phyloP scores from a whole-genome alignment of 2,113 vertebrate species.

The Platycercus adscitus region DNA sequence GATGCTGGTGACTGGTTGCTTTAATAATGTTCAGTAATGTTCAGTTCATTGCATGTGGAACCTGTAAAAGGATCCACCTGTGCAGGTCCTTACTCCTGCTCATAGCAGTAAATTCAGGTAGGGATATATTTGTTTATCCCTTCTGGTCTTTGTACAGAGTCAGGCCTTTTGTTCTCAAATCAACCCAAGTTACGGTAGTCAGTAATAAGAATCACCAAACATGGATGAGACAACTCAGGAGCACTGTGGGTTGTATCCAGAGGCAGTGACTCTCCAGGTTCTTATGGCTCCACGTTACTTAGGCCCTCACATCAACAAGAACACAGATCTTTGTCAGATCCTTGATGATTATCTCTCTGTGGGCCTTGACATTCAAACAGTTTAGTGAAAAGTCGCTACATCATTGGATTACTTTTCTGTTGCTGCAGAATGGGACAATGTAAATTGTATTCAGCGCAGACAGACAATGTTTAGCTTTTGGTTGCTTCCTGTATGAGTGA shows the following conservation, averaged over 20 bases:
- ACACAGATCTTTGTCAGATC: not conserved
- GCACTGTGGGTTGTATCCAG: not conserved
- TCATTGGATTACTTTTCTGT: not conserved
- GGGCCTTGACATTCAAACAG: not conserved
- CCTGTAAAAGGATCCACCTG: not conserved
- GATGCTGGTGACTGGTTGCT: not conserved
- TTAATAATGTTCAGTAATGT: not conserved
- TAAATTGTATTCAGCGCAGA: not conserved
- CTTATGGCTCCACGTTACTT: not conserved
- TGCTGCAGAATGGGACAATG: not conserved
- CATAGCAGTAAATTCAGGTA: not conserved
- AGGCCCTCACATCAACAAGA: not conserved
- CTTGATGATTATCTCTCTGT: not conserved
- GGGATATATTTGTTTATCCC: not conserved
- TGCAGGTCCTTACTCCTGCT: not conserved
- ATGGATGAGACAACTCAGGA: not conserved
- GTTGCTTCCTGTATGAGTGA: not conserved
- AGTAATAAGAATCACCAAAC: not conserved
- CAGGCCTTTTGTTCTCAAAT: not conserved
- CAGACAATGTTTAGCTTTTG: not conserved
- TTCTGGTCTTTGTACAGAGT: not conserved
- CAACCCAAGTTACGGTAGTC: not conserved
- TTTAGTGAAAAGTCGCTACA: not conserved
- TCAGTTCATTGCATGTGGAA: not conserved
- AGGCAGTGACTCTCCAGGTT: not conserved